Evolutionary conservation across 1,140 invertebrate species (phyloP), one percentile per base, ranked within the genome.

Genomic region (Akabosia matsudoensis): DNA sequence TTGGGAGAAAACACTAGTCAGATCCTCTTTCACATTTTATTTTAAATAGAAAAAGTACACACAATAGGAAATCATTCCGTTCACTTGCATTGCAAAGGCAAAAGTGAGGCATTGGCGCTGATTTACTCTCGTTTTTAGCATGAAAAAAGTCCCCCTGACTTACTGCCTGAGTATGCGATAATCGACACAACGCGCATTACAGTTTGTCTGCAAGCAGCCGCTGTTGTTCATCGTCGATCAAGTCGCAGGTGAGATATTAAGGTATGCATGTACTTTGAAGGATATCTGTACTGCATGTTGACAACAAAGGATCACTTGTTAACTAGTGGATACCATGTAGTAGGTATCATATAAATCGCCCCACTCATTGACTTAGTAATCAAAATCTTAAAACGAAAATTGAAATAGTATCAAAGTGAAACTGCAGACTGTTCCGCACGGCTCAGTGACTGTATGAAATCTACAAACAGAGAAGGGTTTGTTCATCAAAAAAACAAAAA

Each of bases 361-460:
- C 28, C 61, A 67, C 61, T 30, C 61, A 67, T n/a, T n/a, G n/a
- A n/a, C n/a, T n/a, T n/a, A n/a, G n/a, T n/a, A n/a, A 30, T 31
- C 7, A 67, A 30, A 30, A 67, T 67, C 61, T 30, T 67, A n/a
- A 67, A 67, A 67, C 61, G 31, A 28, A 67, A 67, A 67, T n/a
- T n/a, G n/a, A n/a, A n/a, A n/a, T 67, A 30, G 31, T 67, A 67
- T 13, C 24, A 67, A 67, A n/a, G 14, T 24, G 61, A 67, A 67
- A 67, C 61, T n/a, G n/a, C n/a, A n/a, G n/a, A n/a, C n/a, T n/a
- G n/a, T n/a, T n/a, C n/a, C n/a, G n/a, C n/a, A n/a, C n/a, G n/a
- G n/a, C n/a, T n/a, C n/a, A n/a, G n/a, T n/a, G n/a, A n/a, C n/a
- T n/a, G n/a, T n/a, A n/a, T n/a, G n/a, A n/a, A n/a, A n/a, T n/a